phyloP scores from a whole-genome alignment of 2,113 vertebrate genomes.

The Brachionichthys hirsutus region DNA sequence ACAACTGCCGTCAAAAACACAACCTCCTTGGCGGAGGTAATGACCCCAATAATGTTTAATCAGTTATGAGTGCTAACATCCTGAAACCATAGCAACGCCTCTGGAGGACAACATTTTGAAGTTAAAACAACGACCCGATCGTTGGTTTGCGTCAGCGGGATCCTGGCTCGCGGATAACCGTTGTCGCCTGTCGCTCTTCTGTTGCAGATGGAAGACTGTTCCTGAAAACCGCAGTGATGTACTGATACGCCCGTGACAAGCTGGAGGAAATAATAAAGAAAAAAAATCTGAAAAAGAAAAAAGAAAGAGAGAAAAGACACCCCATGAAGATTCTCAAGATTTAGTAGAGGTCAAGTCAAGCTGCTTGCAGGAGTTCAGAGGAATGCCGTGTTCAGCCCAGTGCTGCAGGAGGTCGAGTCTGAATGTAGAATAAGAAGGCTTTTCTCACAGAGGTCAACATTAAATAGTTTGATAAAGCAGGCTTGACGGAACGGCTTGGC shows the following conservation, averaged over 20 bases:
- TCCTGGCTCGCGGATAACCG: conserved; percentile 61
- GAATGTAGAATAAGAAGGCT: conserved; percentile 80
- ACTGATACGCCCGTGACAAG: conserved; percentile 82
- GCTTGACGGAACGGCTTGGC: conserved; percentile 55
- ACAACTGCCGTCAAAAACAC: too few relatives aligned
- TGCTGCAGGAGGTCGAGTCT: conserved; percentile 80
- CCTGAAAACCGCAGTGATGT: conserved; percentile 99
- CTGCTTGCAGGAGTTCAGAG: conserved; percentile 60
- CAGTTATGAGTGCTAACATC: conserved; percentile 27
- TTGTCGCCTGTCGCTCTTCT: conserved; percentile 68
- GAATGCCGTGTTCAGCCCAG: conserved; percentile 67
- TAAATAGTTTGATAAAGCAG: conserved; percentile 61
- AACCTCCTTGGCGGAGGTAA: too few relatives aligned
- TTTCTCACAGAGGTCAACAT: conserved; percentile 73
- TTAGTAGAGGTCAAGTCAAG: conserved; percentile 61
- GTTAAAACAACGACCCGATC: conserved; percentile 42
- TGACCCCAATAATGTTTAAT: conserved; percentile 31
- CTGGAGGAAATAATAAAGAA: conserved; percentile 59
- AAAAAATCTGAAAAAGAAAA: conserved; percentile 19
- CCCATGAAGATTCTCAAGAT: conserved; percentile 67
- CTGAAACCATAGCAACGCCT: conserved; percentile 27
- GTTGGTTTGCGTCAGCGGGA: conserved; percentile 49
- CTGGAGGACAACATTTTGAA: conserved; percentile 53
- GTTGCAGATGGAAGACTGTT: conserved; percentile 98
- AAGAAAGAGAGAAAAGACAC: conserved; percentile 67